Evolutionary conservation across 2,888 invertebrate species (phyloP).

Genomic region (Heliconius ismenius): DNA sequence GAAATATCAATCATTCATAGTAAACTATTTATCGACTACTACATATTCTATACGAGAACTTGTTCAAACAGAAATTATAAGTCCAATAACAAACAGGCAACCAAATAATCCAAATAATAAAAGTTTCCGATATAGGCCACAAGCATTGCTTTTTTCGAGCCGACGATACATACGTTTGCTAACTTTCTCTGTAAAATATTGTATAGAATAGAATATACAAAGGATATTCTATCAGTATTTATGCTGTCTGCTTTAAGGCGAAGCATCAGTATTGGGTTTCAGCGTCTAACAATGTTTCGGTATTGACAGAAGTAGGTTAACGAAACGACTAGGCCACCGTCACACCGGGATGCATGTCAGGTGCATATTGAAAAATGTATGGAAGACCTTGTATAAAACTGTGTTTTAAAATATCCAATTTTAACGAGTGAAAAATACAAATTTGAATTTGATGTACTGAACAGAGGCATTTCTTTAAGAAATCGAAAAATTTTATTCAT

Average conservation of each 20-base stretch:
- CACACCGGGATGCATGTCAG: neutral
- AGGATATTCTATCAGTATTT: neutral
- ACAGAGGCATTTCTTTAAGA: neutral
- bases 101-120: neutral
- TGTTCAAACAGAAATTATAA: neutral
- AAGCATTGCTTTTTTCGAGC: neutral
- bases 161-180: neutral
- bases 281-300: neutral
- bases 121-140: too few relatives aligned
- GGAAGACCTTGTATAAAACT: too few relatives aligned
- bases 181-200: neutral
- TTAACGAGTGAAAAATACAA: neutral
- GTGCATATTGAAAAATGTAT: neutral
- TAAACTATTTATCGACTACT: neutral
- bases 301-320: slow-evolving; percentile 1
- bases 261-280: neutral
- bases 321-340: neutral
- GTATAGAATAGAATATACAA: neutral
- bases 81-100: neutral
- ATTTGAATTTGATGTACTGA: neutral
- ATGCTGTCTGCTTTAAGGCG: neutral
- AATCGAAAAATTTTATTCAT: too few relatives aligned
- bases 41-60: neutral
- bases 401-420: neutral
- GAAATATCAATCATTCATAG: too few relatives aligned